These are phyloP conservation scores for Stenurella melanura DNA, from an alignment of 2,888 invertebrate species.

Conservation along the genomic window DNA sequence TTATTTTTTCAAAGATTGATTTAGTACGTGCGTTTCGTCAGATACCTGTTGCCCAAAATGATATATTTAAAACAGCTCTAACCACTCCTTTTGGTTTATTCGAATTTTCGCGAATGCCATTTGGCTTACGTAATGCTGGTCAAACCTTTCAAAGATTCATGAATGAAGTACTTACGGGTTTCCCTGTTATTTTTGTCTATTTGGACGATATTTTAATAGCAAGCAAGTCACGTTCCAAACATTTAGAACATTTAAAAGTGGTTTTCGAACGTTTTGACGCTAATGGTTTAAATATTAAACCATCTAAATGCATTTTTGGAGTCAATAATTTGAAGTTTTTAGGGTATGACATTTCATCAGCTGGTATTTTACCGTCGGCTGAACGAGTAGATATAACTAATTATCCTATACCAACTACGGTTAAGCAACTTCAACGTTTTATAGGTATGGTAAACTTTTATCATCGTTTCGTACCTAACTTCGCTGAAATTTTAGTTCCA, in stretches of 20 bases:
- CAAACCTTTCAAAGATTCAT: conserved; percentile 70
- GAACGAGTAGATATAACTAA: not conserved
- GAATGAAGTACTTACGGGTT: conserved; percentile 55
- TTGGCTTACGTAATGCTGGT: conserved; percentile 69
- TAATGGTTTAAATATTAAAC: not conserved
- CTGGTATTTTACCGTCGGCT: not conserved
- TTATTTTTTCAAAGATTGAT: conserved; percentile 57
- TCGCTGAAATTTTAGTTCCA: no score
- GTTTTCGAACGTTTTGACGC: not conserved
- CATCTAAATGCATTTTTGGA: not conserved
- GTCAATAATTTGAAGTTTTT: not conserved
- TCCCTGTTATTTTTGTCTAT: conserved; percentile 23
- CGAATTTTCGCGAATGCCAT: conserved; percentile 65
- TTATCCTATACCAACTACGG: not conserved
- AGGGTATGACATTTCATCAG: not conserved
- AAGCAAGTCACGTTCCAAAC: not conserved
- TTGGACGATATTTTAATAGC: not conserved
- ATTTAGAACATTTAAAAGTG: not conserved
- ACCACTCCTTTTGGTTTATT: conserved; percentile 57
- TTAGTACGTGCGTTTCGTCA: conserved; percentile 55
- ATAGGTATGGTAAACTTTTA: conserved; percentile 5
- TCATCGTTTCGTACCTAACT: not conserved
- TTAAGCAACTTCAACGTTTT: conserved; percentile 1
- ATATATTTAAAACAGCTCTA: conserved; percentile 60
- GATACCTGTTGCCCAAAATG: conserved; percentile 50